These are phyloP conservation scores for Opisthocomus hoazin DNA, from an alignment of 2,113 vertebrate species.

Conservation along the genomic window DNA sequence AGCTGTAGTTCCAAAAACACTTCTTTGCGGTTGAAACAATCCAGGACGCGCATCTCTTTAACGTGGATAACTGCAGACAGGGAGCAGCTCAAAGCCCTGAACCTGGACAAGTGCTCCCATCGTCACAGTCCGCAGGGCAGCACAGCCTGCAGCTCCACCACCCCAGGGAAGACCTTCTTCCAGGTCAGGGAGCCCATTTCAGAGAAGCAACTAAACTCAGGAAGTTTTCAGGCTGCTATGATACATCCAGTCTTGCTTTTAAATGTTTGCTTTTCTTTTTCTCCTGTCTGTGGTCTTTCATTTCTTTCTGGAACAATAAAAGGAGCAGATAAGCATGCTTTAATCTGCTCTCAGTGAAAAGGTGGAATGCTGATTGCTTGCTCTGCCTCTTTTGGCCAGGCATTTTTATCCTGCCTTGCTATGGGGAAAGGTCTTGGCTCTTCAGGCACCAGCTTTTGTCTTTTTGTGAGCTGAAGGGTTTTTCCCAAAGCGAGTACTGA, in stretches of 20 bases:
- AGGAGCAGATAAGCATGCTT: background rate
- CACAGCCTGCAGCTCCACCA: background rate
- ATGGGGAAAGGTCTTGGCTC: background rate
- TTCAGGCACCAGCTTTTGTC: background rate
- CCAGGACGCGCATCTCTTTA: background rate
- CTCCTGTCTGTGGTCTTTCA: background rate
- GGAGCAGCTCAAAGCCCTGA: background rate
- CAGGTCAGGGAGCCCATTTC: background rate
- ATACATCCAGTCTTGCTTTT: background rate
- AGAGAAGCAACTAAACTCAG: background rate
- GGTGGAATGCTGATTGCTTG: background rate
- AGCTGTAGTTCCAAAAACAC: background rate
- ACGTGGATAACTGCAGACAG: background rate
- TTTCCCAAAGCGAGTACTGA: constrained; percentile 36
- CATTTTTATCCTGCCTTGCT: background rate
- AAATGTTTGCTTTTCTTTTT: background rate
- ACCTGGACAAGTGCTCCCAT: background rate
- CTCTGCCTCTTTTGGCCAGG: background rate
- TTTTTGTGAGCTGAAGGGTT: constrained; percentile 6
- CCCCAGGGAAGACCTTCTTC: background rate
- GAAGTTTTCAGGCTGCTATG: background rate
- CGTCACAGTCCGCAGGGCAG: rapidly evolving
- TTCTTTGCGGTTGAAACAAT: rapidly evolving
- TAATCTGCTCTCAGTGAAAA: background rate
- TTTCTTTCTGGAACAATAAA: background rate